A percentile compares a stretch with the other conserved stretches of the same genome.
Conservation (phyloP, 37 sponge, comb jelly and placozoan genomes). For the Cladorhizidae sp. region DNA sequence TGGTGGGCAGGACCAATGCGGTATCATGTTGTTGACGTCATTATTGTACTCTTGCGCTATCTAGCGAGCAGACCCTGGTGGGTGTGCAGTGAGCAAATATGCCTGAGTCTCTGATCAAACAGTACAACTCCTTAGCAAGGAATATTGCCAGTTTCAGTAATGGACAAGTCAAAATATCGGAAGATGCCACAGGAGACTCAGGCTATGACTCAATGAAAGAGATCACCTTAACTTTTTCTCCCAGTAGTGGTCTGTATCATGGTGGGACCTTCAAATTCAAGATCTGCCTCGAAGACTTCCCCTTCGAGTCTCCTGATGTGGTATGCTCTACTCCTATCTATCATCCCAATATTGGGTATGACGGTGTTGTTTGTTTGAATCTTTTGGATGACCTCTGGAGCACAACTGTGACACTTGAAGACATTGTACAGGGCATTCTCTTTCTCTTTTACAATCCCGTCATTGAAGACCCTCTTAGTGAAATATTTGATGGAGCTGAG, state of each 20-base stretch:
- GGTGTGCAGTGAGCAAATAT: not conserved
- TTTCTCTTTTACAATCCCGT: slow-evolving; percentile 77
- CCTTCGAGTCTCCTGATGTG: slow-evolving; percentile 38
- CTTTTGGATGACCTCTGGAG: slow-evolving; percentile 73
- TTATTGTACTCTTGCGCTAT: no score
- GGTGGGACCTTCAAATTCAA: slow-evolving; percentile 60
- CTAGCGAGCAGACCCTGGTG: no score
- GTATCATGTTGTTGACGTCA: no score
- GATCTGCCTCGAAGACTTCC: slow-evolving; percentile 57
- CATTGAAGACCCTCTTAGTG: slow-evolving; percentile 70
- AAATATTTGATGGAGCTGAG: slow-evolving; percentile 49
- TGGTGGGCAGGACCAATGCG: no score
- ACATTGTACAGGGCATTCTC: slow-evolving; percentile 76
- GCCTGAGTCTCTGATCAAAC: slow-evolving; percentile 33
- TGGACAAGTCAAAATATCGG: slow-evolving; percentile 34
- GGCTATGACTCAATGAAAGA: slow-evolving; percentile 1
- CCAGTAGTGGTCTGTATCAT: slow-evolving; percentile 47
- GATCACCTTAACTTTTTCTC: slow-evolving; percentile 26
- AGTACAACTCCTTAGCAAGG: slow-evolving; percentile 34
- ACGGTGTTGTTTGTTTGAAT: slow-evolving; percentile 56
- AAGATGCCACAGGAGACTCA: not conserved
- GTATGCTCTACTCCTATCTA: slow-evolving; percentile 53
- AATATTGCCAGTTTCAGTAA: slow-evolving; percentile 39
- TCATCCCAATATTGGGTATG: slow-evolving; percentile 77
- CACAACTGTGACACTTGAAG: slow-evolving; percentile 54